phyloP scores from a whole-genome alignment of 2,113 vertebrate species.

The Vimba vimba region DNA sequence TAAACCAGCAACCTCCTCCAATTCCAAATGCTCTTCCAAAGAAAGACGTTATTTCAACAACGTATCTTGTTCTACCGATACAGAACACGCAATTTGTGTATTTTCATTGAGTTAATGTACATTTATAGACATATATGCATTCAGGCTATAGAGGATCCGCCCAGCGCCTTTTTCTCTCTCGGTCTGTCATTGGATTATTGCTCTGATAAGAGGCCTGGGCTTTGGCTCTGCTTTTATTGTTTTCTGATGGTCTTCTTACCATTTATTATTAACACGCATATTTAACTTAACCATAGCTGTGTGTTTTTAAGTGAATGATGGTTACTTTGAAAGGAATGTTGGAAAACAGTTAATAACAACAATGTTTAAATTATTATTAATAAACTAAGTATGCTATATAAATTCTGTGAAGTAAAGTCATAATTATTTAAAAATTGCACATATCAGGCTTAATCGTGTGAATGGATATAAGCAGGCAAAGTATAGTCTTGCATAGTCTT shows the following conservation, averaged over 20 bases:
- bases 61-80: neutral
- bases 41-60: neutral
- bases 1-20: neutral
- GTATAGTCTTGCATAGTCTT: neutral
- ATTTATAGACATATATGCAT: neutral
- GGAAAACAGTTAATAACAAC: neutral
- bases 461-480: neutral
- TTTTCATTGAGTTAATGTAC: neutral
- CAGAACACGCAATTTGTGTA: neutral
- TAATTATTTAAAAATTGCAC: neutral
- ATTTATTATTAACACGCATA: neutral
- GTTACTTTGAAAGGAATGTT: neutral
- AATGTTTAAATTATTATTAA: neutral
- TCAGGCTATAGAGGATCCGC: conserved; percentile 48
- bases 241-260: neutral
- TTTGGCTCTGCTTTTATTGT: conserved; percentile 1
- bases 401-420: neutral
- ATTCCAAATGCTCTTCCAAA: neutral
- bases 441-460: neutral
- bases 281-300: neutral
- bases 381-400: neutral
- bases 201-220: neutral
- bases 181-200: conserved; percentile 37
- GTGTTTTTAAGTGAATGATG: neutral
- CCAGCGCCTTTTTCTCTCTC: conserved; percentile 34